These are phyloP conservation scores for Cecropterus lyciades DNA, from an alignment of 1,140 invertebrate genomes.

Conservation along the genomic window DNA sequence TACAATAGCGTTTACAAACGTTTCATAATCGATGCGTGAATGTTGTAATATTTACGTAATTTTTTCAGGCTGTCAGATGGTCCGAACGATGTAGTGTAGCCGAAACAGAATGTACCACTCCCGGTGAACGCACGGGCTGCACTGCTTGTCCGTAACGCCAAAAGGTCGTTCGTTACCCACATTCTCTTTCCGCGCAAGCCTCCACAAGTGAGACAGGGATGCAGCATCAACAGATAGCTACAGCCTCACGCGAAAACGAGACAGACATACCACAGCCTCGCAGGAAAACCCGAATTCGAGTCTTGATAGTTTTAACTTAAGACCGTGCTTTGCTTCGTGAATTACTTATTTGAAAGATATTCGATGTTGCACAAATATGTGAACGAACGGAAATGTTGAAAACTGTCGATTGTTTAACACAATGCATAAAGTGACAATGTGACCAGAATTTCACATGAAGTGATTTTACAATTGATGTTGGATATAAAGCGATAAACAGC, in stretches of 20 bases:
- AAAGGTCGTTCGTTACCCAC: slow-evolving; percentile 83
- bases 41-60: slow-evolving; percentile 83
- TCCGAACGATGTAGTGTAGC: slow-evolving; percentile 59
- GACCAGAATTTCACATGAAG: slow-evolving; percentile 31
- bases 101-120: slow-evolving; percentile 58
- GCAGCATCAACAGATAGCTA: slow-evolving; percentile 41
- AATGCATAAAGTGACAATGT: slow-evolving; percentile 45
- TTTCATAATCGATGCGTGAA: slow-evolving; percentile 74
- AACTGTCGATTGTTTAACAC: slow-evolving; percentile 56
- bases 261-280: slow-evolving; percentile 59
- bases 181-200: slow-evolving; percentile 84
- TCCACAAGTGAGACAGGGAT: slow-evolving; percentile 70
- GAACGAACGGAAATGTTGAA: slow-evolving; percentile 69
- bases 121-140: slow-evolving; percentile 75
- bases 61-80: slow-evolving; percentile 75
- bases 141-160: slow-evolving; percentile 78
- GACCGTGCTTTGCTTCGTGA: slow-evolving; percentile 76
- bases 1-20: slow-evolving; percentile 54
- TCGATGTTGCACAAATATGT: slow-evolving; percentile 72
- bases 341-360: slow-evolving; percentile 71
- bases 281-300: slow-evolving; percentile 79
- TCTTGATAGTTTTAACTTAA: slow-evolving; percentile 80
- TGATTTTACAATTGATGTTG: slow-evolving; percentile 28
- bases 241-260: slow-evolving; percentile 48
- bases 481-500: slow-evolving; percentile 19